Evolutionary conservation across 1,140 invertebrate genomes (phyloP), one percentile per base, ranked within the genome.

Genomic region (Cherax quadricarinatus): DNA sequence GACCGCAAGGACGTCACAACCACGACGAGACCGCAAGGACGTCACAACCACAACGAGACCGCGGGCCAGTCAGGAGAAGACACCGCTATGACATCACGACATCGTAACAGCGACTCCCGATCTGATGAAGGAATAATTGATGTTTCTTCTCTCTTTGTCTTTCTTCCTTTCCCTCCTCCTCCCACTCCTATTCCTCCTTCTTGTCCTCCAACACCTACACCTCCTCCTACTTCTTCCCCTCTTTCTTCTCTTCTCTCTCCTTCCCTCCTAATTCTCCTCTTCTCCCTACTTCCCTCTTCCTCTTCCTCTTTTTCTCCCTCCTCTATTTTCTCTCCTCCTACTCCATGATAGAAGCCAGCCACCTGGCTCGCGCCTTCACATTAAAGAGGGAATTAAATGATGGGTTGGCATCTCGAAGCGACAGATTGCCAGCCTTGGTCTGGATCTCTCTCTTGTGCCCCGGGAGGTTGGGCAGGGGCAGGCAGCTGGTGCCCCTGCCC

Each of bases 351-450:
- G 70, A 6, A 21, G n/a, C n/a, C 7, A n/a, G n/a, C 70, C 70
- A 75, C 70, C 70, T 75, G 70, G n/a, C n/a, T 75, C 70, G 70
- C 70, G 70, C 24, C 70, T 30, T 75, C 70, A 30, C 70, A 75
- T 75, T 30, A 75, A 30, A 30, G 70, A 30, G 24, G n/a, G 70
- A 30, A 75, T 75, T 30, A 75, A 75, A 5, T 30, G 70, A 75
- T 75, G 14, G 6, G n/a, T n/a, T 75, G n/a, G 70, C 70, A 75
- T 24, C 70, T 75, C 24, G n/a, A 75, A 30, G 70, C 70, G n/a
- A 75, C 70, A 75, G 70, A 75, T 75, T 24, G 21, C n/a, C 5
- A 75, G 70, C 62, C 62, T 70, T n/a, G 16, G 62, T n/a, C 16
- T 18, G 4, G 14, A 5, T 70, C 10, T 70, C 62, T 3, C 16